Evolutionary conservation across 2,888 invertebrate genomes (phyloP).

Genomic region (Aradus depressus): DNA sequence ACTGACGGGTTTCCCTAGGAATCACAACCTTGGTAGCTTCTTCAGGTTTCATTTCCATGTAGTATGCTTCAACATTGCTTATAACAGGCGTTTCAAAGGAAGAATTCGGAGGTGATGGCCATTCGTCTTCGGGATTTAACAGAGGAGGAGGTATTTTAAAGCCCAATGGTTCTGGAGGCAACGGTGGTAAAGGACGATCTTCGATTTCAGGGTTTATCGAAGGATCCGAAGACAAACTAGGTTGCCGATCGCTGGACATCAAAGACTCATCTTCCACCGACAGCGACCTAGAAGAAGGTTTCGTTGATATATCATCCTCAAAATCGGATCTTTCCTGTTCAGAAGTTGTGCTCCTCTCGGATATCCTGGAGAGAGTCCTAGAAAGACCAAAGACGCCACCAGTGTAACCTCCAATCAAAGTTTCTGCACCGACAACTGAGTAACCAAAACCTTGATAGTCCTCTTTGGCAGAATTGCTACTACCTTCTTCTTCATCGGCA

Average conservation of each 20-base stretch:
- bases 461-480: conserved; percentile 47
- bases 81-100: conserved; percentile 59
- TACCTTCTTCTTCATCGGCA: conserved; percentile 46
- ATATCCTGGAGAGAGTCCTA: conserved; percentile 72
- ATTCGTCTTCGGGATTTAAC: conserved; percentile 45
- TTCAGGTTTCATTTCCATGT: conserved; percentile 63
- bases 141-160: conserved; percentile 30
- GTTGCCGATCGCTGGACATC: conserved; percentile 74
- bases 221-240: conserved; percentile 73
- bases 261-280: conserved; percentile 75
- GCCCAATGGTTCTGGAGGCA: conserved; percentile 27
- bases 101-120: conserved; percentile 63
- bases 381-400: conserved; percentile 56
- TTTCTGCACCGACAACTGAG: conserved; percentile 46
- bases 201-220: conserved; percentile 37
- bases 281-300: conserved; percentile 71
- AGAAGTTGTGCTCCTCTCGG: conserved; percentile 77
- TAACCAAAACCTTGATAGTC: conserved; percentile 69
- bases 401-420: conserved; percentile 52
- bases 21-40: conserved; percentile 65
- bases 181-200: conserved; percentile 28
- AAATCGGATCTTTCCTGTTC: conserved; percentile 73
- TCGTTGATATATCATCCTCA: conserved; percentile 62
- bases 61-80: conserved; percentile 69
- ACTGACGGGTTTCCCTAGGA: conserved; percentile 39